phyloP scores from a whole-genome alignment of 1,140 invertebrate genomes.

The Rhyacophila brunnea region DNA sequence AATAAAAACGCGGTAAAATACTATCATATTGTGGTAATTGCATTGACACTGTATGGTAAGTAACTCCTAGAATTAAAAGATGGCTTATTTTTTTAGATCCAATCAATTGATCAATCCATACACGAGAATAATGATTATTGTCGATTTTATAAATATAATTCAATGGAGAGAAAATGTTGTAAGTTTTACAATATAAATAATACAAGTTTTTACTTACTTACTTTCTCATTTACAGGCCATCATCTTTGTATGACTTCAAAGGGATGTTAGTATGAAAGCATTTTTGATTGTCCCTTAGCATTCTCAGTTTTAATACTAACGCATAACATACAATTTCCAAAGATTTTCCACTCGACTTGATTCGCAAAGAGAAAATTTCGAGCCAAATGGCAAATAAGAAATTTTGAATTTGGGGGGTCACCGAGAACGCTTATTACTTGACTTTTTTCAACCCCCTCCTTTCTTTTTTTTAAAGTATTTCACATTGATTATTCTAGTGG shows the following conservation, averaged over 20 bases:
- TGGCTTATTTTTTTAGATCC: too few relatives aligned
- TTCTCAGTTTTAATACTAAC: constrained; percentile 4
- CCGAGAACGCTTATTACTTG: constrained; percentile 18
- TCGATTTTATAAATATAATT: too few relatives aligned
- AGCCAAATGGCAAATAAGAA: constrained; percentile 33
- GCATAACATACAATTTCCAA: constrained; percentile 18
- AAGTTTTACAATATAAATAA: too few relatives aligned
- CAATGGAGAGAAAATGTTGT: too few relatives aligned
- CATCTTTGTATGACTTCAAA: constrained; percentile 8
- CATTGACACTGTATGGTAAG: too few relatives aligned
- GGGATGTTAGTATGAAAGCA: constrained; percentile 5
- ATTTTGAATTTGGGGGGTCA: constrained; percentile 23
- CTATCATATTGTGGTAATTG: too few relatives aligned
- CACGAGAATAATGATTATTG: too few relatives aligned
- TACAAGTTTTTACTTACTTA: too few relatives aligned
- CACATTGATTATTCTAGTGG: constrained; percentile 25
- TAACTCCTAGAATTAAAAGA: too few relatives aligned
- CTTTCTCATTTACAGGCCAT: too few relatives aligned
- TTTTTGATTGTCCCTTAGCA: constrained; percentile 4
- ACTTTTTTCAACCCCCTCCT: constrained; percentile 29
- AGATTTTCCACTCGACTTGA: constrained; percentile 24
- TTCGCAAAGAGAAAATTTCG: constrained; percentile 30
- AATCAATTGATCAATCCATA: too few relatives aligned
- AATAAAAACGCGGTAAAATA: too few relatives aligned
- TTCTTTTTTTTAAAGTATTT: constrained; percentile 8